Conservation (phyloP, 2,113 vertebrate species). For the Salminus brasiliensis region DNA sequence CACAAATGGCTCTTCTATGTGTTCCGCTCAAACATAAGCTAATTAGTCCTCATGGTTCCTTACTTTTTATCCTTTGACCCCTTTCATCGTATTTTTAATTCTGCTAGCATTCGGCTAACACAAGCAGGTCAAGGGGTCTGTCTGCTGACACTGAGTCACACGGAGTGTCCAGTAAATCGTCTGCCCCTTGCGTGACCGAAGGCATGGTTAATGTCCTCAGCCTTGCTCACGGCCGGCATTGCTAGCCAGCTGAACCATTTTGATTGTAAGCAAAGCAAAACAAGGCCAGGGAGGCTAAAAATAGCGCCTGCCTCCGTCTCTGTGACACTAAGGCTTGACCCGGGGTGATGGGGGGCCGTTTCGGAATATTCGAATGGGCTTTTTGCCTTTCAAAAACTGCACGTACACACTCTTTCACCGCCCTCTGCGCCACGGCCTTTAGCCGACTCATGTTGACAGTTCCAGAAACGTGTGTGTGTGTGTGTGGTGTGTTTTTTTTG, state of each 20-base stretch:
- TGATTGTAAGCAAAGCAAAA: slow-evolving; percentile 60
- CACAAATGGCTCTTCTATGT: too few species aligned
- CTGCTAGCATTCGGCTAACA: background rate
- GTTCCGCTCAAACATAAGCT: too few species aligned
- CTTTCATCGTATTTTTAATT: too few species aligned
- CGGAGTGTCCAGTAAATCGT: slow-evolving; percentile 51
- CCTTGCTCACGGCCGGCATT: slow-evolving; percentile 21
- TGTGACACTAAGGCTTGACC: slow-evolving; percentile 60
- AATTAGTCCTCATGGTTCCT: too few species aligned
- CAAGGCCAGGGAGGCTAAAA: slow-evolving; percentile 64
- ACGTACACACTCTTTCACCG: slow-evolving; percentile 6
- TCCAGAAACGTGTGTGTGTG: slow-evolving; percentile 26
- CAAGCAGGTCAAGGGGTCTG: slow-evolving; percentile 57
- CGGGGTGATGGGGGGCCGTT: slow-evolving; percentile 41
- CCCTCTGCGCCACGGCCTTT: background rate
- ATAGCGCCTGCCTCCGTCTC: slow-evolving; percentile 56
- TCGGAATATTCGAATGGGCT: slow-evolving; percentile 44
- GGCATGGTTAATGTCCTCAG: slow-evolving; percentile 53
- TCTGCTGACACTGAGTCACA: slow-evolving; percentile 40
- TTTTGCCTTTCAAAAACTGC: slow-evolving; percentile 25
- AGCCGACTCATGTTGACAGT: slow-evolving; percentile 1
- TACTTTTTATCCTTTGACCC: background rate
- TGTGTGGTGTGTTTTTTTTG: slow-evolving; percentile 8
- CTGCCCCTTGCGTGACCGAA: slow-evolving; percentile 56
- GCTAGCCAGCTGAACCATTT: slow-evolving; percentile 56